These are phyloP conservation scores for Brachionus asplanchnoidis DNA, from an alignment of 1,140 invertebrate genomes.

Conservation along the genomic window DNA sequence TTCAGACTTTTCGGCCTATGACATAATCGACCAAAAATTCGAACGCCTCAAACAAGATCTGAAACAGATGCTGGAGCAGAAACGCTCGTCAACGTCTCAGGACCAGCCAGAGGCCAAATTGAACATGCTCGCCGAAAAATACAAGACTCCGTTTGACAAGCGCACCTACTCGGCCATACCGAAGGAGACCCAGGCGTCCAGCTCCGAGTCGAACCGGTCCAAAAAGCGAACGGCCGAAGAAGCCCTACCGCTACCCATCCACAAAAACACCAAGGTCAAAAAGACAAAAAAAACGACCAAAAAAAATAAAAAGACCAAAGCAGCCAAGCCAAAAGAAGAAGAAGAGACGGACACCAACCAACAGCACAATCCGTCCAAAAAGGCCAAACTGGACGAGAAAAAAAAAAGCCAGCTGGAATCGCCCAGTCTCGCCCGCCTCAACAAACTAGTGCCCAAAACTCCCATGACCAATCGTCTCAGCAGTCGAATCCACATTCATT, in stretches of 20 bases:
- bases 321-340: neutral
- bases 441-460: conserved; percentile 1
- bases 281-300: neutral
- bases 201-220: neutral
- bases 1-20: neutral
- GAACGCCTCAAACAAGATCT: neutral
- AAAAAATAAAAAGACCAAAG: neutral
- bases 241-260: neutral
- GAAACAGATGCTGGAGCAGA: neutral
- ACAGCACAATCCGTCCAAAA: neutral
- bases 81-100: neutral
- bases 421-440: neutral
- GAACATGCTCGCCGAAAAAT: neutral
- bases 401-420: neutral
- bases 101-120: neutral
- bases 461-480: conserved; percentile 7
- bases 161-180: neutral
- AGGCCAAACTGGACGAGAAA: neutral
- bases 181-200: neutral
- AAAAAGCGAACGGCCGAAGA: neutral
- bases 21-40: neutral
- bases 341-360: neutral
- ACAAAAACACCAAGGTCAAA: neutral
- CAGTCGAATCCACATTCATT: neutral
- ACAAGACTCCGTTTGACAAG: neutral